These are phyloP conservation scores for Polymixis flavicincta DNA, from an alignment of 2,888 invertebrate genomes.

Conservation along the genomic window DNA sequence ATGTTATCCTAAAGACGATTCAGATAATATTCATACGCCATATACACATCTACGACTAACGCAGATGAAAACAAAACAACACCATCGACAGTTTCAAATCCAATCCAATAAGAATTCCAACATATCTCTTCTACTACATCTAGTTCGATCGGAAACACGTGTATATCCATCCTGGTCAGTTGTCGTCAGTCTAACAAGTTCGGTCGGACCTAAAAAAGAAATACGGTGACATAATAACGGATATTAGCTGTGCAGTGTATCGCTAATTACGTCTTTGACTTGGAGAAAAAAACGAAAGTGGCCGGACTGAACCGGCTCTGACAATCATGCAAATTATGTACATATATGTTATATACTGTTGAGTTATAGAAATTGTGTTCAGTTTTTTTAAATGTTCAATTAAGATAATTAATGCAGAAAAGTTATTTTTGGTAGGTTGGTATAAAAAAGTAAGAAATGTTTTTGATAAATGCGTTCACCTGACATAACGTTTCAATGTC, in stretches of 20 bases:
- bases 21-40: too few species aligned
- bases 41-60: not conserved
- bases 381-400: not conserved
- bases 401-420: not conserved
- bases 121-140: not conserved
- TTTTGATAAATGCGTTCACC: not conserved
- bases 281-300: conserved; percentile 64
- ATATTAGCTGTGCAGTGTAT: conserved; percentile 39
- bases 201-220: conserved; percentile 13
- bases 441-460: conserved; percentile 2
- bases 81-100: not conserved
- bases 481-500: not conserved
- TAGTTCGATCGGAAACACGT: conserved; percentile 20
- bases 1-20: not conserved
- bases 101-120: too few species aligned
- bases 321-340: conserved; percentile 19
- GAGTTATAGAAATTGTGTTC: conserved; percentile 22
- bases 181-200: conserved; percentile 7
- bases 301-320: conserved; percentile 20
- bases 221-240: conserved; percentile 57
- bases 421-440: not conserved
- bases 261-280: conserved; percentile 42
- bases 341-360: conserved; percentile 1
- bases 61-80: not conserved
- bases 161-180: not conserved